A percentile compares a stretch with the other conserved stretches of the same genome.
phyloP scores from a whole-genome alignment of 2,888 invertebrate species.

The Tanypteryx hageni region DNA sequence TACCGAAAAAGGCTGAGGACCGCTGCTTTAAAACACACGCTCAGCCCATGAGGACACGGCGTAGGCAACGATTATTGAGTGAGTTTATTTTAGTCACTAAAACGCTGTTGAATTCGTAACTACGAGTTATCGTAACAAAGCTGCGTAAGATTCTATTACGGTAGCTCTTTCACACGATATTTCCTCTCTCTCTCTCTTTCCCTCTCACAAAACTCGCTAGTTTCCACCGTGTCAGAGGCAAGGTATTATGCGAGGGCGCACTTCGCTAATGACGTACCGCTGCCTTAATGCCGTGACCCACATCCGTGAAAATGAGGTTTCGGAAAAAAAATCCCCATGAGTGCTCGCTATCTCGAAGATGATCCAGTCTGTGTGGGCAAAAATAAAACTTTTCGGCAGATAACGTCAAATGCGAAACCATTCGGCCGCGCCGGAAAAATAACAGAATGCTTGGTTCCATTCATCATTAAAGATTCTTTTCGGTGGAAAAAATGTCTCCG shows the following conservation, averaged over 20 bases:
- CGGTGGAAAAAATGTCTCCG: neutral
- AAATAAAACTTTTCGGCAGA: neutral
- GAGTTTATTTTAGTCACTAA: no score
- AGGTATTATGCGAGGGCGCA: conserved; percentile 38
- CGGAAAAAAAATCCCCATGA: neutral
- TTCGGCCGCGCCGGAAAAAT: neutral
- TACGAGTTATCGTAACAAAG: no score
- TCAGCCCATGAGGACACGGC: no score
- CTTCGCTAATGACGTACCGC: conserved; percentile 39
- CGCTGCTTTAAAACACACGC: no score
- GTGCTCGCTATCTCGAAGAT: neutral
- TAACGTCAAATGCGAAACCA: neutral
- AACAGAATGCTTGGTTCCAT: neutral
- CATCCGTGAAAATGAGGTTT: conserved; percentile 36
- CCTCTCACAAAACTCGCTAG: neutral
- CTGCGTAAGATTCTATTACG: no score
- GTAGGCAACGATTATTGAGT: no score
- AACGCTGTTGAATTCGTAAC: no score
- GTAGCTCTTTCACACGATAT: no score
- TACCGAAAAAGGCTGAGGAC: no score
- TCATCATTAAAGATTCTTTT: neutral
- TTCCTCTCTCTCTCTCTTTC: neutral
- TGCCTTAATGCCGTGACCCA: conserved; percentile 21
- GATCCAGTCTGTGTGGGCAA: neutral
- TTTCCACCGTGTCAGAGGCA: neutral